Conservation (phyloP, 2,797 vertebrate genomes). For the Denticeps clupeoides region DNA sequence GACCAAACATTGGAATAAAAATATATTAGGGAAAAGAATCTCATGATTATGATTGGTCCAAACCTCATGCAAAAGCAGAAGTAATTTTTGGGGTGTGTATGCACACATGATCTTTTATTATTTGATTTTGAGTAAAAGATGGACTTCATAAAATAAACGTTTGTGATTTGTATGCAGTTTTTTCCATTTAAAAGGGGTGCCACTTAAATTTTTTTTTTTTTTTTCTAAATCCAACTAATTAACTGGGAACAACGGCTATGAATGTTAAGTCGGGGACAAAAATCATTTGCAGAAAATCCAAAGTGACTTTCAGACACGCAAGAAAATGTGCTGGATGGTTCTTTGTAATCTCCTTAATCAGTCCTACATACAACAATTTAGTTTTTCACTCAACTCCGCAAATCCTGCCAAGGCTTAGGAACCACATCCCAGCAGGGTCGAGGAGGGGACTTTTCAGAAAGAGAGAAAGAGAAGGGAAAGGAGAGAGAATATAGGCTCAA, state of each 20-base stretch:
- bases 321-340: constrained; percentile 45
- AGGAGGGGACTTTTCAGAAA: constrained; percentile 1
- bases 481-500: not conserved
- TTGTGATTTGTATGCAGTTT: no score
- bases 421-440: constrained; percentile 25
- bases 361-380: constrained; percentile 56
- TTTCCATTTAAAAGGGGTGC: no score
- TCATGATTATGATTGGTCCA: no score
- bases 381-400: constrained; percentile 59
- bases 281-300: constrained; percentile 36
- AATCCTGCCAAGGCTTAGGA: constrained; percentile 42
- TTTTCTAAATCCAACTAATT: constrained; percentile 57
- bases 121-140: no score
- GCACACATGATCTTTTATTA: no score
- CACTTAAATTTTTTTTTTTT: no score
- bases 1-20: no score
- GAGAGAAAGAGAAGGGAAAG: not conserved
- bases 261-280: no score
- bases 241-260: constrained; percentile 31
- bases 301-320: constrained; percentile 46
- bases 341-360: constrained; percentile 61
- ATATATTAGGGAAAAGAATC: no score
- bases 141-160: no score
- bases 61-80: no score
- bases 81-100: no score